Conservation (phyloP, 2,113 vertebrate species). For the Ictalurus furcatus region DNA sequence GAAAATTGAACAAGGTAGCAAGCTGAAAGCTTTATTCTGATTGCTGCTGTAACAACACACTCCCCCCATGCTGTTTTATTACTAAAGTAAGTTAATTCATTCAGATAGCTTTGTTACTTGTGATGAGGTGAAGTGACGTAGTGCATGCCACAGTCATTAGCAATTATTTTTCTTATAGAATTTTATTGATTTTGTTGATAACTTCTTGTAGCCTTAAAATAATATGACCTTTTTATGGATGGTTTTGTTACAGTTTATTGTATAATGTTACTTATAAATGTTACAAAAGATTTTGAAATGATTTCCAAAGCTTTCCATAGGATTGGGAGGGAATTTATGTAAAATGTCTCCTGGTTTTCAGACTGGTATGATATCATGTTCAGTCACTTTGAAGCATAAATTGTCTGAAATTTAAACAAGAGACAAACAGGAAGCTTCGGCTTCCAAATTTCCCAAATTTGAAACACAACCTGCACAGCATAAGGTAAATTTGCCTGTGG, state of each 20-base stretch:
- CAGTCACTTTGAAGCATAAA: not conserved
- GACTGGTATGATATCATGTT: not conserved
- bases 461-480: not conserved
- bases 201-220: not conserved
- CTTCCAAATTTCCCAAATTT: not conserved
- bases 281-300: not conserved
- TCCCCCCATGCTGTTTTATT: no score
- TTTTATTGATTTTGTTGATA: not conserved
- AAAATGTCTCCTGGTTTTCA: not conserved
- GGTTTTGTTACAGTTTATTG: not conserved
- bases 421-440: not conserved
- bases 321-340: not conserved
- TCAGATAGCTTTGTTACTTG: no score
- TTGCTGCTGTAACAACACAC: no score
- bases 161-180: not conserved
- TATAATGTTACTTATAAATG: not conserved
- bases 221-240: not conserved
- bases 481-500: not conserved
- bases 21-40: no score
- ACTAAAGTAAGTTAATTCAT: no score
- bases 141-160: no score
- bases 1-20: no score
- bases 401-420: not conserved
- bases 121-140: no score
- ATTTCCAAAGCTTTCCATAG: not conserved